Evolutionary conservation across 30 jellyfish, hydroid and myxozoan species (phyloP).

Genomic region (Aurelia coerulea): DNA sequence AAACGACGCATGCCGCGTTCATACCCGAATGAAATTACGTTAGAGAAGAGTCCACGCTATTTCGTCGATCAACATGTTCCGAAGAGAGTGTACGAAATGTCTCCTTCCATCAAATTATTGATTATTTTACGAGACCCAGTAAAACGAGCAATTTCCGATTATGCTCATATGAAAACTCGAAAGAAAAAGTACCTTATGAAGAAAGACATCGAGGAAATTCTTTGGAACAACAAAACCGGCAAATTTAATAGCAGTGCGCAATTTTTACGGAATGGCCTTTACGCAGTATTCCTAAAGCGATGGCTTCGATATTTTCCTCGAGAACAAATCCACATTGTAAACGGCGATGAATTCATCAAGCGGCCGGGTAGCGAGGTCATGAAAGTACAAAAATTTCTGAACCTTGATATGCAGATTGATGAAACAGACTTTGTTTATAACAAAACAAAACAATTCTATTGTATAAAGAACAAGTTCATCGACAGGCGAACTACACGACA

Average conservation of each 20-base stretch:
- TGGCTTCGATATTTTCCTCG: conserved; percentile 80
- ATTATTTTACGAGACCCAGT: conserved; percentile 89
- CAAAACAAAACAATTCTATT: conserved; percentile 85
- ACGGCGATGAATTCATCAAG: conserved; percentile 83
- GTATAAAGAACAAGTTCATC: conserved; percentile 52
- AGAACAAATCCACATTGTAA: conserved; percentile 79
- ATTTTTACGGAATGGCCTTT: conserved; percentile 62
- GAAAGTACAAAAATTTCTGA: conserved; percentile 85
- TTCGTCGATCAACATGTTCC: conserved; percentile 73
- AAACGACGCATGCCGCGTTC: conserved; percentile 81
- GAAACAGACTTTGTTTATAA: conserved; percentile 68
- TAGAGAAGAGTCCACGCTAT: conserved; percentile 95
- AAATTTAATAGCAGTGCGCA: conserved; percentile 31
- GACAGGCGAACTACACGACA: neutral
- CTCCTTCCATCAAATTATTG: conserved; percentile 71
- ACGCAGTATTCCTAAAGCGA: conserved; percentile 61
- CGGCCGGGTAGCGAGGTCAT: conserved; percentile 75
- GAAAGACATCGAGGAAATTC: conserved; percentile 32
- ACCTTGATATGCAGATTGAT: conserved; percentile 56
- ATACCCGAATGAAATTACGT: conserved; percentile 63
- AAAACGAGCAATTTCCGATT: conserved; percentile 89
- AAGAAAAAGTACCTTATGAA: conserved; percentile 32
- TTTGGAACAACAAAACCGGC: conserved; percentile 27
- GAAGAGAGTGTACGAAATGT: conserved; percentile 62
- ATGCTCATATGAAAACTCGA: conserved; percentile 75